A percentile compares a stretch with the other conserved stretches of the same genome.
These are phyloP conservation scores for Pteropus alecto DNA, from an alignment of 2,113 vertebrate species.

Conservation along the genomic window DNA sequence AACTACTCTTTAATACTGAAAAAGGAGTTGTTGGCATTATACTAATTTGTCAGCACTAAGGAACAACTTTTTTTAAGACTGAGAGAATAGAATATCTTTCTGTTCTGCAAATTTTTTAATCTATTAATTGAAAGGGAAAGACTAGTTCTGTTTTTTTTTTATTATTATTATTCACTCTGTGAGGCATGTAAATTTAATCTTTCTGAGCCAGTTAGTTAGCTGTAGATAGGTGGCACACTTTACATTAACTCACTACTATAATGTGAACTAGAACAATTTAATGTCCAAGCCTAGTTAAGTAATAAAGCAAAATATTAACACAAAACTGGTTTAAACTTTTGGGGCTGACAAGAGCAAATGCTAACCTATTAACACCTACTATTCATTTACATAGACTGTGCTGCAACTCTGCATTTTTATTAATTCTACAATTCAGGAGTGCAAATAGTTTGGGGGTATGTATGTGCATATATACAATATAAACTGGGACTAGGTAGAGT, in stretches of 20 bases:
- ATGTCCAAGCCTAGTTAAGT: constrained; percentile 5
- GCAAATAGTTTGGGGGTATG: background rate
- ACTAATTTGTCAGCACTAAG: background rate
- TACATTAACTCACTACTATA: constrained; percentile 41
- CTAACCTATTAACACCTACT: constrained; percentile 64
- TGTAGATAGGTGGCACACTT: background rate
- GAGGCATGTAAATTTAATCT: background rate
- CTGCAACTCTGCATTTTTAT: background rate
- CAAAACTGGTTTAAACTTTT: constrained; percentile 59
- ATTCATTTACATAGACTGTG: constrained; percentile 40
- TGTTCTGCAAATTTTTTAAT: background rate
- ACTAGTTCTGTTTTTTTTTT: background rate
- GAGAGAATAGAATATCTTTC: background rate
- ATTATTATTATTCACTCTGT: background rate
- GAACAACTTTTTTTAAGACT: background rate
- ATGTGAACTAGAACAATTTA: constrained; percentile 46
- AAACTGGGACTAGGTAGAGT: background rate
- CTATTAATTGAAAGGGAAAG: background rate
- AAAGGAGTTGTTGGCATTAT: background rate
- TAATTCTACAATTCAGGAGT: background rate
- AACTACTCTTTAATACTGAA: background rate
- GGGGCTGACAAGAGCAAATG: background rate
- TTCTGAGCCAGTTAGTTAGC: background rate
- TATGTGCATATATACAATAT: background rate
- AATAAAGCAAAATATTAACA: constrained; percentile 48